phyloP scores from a whole-genome alignment of 2,888 invertebrate genomes.

The Branchellion lobata region DNA sequence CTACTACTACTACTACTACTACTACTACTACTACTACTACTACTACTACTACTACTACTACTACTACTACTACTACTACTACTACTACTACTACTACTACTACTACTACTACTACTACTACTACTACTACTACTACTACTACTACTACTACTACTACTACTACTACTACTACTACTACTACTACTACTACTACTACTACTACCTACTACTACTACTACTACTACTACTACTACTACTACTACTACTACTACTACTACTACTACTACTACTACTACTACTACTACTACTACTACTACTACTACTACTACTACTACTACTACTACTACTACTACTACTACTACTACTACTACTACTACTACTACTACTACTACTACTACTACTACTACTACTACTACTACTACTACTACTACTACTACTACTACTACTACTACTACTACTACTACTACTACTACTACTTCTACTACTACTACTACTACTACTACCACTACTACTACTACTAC shows the following conservation, averaged over 20 bases:
- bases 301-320: conserved; percentile 20
- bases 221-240: conserved; percentile 30
- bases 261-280: conserved; percentile 21
- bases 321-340: conserved; percentile 32
- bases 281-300: conserved; percentile 27
- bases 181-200: conserved; percentile 25
- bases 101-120: conserved; percentile 29
- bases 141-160: conserved; percentile 15
- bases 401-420: conserved; percentile 26
- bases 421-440: conserved; percentile 20
- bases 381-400: conserved; percentile 31
- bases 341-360: conserved; percentile 30
- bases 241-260: conserved; percentile 28
- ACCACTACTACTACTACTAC: conserved; percentile 33
- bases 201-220: conserved; percentile 26
- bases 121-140: conserved; percentile 22
- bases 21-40: conserved; percentile 27
- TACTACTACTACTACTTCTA: conserved; percentile 19
- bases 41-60: conserved; percentile 28
- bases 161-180: conserved; percentile 38
- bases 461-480: conserved; percentile 30
- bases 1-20: conserved; percentile 33
- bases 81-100: conserved; percentile 20
- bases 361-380: conserved; percentile 30
- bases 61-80: conserved; percentile 26